Evolutionary conservation across 1,140 invertebrate genomes (phyloP), one percentile per base, ranked within the genome.

Genomic region (Chymomyza costata): DNA sequence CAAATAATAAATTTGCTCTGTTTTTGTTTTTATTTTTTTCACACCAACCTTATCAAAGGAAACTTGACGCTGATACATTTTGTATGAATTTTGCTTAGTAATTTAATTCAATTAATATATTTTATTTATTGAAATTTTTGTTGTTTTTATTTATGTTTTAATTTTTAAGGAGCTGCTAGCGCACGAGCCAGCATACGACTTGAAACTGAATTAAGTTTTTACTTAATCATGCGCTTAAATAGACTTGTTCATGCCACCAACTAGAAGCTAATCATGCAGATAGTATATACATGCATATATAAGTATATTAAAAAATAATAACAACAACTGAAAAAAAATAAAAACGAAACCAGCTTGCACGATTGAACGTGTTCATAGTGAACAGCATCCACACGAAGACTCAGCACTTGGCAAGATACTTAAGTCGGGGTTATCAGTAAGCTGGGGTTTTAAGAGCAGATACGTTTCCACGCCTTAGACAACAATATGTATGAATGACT

Each of bases 11-110:
- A n/a, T n/a, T 50, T 41, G 15, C 28, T 34, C 7, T 13, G 15
- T 15, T 52, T 46, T 50, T 28, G 30, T 48, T 44, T 46, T 52
- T 43, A 35, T 11, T 37, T 30, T 51, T 43, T 46, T 14, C 50
- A 25, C 54, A 69, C 73, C 37, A 71, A 84, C 82, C 82, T 84
- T 84, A 56, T 84, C 82, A 53, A 84, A 84, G 39, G 78, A 81
- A 44, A 55, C 67, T 67, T 84, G 78, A 40, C 73, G 65, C 46
- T 84, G 69, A 34, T 81, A 82, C 78, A 84, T 84, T 59, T 57
- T 80, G 34, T 34, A 18, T 6, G 34, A 15, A 15, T 44, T 48
- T 15, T 54, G 14, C 18, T 18, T 16, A 32, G 6, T 51, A 11
- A 37, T 52, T 15, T 10, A 38, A 2, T 2, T 14, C 10, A 15